A percentile compares a stretch with the other conserved stretches of the same genome.
Conservation (phyloP, 2,888 invertebrate genomes). For the Lydus trimaculatus region DNA sequence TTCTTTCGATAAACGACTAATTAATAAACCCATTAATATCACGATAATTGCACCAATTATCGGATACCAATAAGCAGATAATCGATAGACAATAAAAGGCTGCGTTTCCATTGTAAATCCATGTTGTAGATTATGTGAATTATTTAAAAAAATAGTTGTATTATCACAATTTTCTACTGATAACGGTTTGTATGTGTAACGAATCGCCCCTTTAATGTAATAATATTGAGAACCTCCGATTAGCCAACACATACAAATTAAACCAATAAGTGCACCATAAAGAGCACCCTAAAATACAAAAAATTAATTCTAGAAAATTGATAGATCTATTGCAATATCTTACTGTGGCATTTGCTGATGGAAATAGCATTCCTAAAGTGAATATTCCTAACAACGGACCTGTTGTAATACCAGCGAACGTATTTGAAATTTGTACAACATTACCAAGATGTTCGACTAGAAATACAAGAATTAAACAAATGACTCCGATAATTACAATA, state of each 20-base stretch:
- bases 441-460: constrained; percentile 70
- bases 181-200: constrained; percentile 12
- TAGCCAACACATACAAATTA: constrained; percentile 16
- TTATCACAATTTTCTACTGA: constrained; percentile 9
- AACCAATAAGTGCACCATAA: constrained; percentile 13
- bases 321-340: constrained; percentile 35
- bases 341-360: constrained; percentile 68
- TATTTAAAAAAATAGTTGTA: neutral
- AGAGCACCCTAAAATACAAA: constrained; percentile 17
- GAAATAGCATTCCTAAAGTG: constrained; percentile 71
- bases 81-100: constrained; percentile 65
- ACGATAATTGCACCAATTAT: constrained; percentile 68
- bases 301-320: neutral
- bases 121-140: neutral
- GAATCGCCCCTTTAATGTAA: constrained; percentile 8
- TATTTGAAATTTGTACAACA: constrained; percentile 70
- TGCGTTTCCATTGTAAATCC: constrained; percentile 7
- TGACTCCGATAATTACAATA: constrained; percentile 64
- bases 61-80: constrained; percentile 75
- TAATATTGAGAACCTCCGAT: constrained; percentile 17
- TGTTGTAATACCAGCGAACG: constrained; percentile 70
- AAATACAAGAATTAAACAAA: constrained; percentile 77
- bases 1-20: constrained; percentile 63
- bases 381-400: constrained; percentile 73
- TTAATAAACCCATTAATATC: constrained; percentile 67